Evolutionary conservation across 2,797 vertebrate genomes (phyloP), one percentile per base, ranked within the genome.

Genomic region (Argyrosomus regius): DNA sequence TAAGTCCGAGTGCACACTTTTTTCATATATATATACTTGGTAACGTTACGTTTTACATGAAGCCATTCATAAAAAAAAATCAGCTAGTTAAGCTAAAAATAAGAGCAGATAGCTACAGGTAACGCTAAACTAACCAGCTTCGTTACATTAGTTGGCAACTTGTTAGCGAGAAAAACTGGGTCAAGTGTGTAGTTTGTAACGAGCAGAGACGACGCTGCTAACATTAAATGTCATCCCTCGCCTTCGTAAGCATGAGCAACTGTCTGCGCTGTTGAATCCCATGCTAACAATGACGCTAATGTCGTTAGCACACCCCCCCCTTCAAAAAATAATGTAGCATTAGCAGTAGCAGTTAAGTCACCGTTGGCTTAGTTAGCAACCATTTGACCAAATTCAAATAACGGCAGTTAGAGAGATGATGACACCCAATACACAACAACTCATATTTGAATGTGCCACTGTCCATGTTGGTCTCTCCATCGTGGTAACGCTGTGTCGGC

Each of bases 271-370:
- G 72, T 20, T 72, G 58, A 81, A 66, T 31, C 72, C 26, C 68
- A 61, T 58, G 85, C 85, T 93, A 93, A 91, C 92, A 93, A 93
- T 91, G 86, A 84, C 82, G 82, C 83, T 86, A 85, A 6, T 81
- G 70, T 14, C 67, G 20, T 49, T 76, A 87, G 88, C 84, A 43
- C 58, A n/a, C 5, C 35, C 9, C 60, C 16, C 6, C 31, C 6
- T 6, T 6, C 31, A 35, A 35, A 8, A 7, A 35, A 6, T 35
- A 26, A 58, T 35, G 24, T n/a, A 61, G 82, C 64, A 11, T 14
- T 61, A 58, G 61, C 60, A 10, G 0, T 17, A 16, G 18, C 58
- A 59, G 35, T 45, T 9, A 41, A 35, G 46, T 57, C 49, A 46
- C 72, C 71, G 54, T 60, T 54, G 41, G 53, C 18, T 62, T 28